Conservation (phyloP, 2,797 vertebrate genomes). For the Xyrichtys novacula region DNA sequence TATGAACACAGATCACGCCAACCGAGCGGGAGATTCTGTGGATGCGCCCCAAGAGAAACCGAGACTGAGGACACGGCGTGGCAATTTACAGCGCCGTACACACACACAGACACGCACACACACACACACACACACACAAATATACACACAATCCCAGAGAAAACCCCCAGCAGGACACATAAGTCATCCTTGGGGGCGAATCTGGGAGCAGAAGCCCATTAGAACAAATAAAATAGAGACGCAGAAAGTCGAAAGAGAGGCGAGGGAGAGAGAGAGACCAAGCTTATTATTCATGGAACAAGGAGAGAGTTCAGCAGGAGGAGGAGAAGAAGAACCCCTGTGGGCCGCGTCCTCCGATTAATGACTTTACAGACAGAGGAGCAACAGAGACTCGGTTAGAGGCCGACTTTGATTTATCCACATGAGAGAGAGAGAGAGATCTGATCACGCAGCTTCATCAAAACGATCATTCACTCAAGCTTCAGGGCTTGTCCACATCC, state of each 20-base stretch:
- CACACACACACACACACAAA: conserved; percentile 30
- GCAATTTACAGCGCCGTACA: conserved; percentile 32
- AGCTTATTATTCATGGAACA: conserved; percentile 68
- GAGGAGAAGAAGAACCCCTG: conserved; percentile 47
- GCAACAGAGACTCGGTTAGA: conserved; percentile 59
- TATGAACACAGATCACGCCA: conserved; percentile 44
- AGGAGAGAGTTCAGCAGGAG: conserved; percentile 53
- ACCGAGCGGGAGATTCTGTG: conserved; percentile 35
- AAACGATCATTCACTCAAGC: conserved; percentile 48
- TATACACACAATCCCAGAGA: conserved; percentile 27
- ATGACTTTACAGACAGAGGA: conserved; percentile 68
- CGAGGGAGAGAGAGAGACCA: conserved; percentile 14
- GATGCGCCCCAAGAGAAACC: conserved; percentile 40
- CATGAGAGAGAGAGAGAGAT: conserved; percentile 51
- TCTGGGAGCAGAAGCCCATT: conserved; percentile 60
- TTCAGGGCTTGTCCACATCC: conserved; percentile 24
- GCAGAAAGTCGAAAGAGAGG: conserved; percentile 6
- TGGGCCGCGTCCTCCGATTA: conserved; percentile 68
- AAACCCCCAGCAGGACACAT: conserved; percentile 47
- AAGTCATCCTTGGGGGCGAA: conserved; percentile 54
- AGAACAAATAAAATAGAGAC: conserved; percentile 64
- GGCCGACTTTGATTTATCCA: conserved; percentile 70
- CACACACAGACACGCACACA: conserved; percentile 29
- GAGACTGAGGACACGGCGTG: conserved; percentile 29
- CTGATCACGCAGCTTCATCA: conserved; percentile 54